A percentile compares a stretch with the other conserved stretches of the same genome.
Conservation (phyloP, 2,797 vertebrate species). For the Chrosomus eos region DNA sequence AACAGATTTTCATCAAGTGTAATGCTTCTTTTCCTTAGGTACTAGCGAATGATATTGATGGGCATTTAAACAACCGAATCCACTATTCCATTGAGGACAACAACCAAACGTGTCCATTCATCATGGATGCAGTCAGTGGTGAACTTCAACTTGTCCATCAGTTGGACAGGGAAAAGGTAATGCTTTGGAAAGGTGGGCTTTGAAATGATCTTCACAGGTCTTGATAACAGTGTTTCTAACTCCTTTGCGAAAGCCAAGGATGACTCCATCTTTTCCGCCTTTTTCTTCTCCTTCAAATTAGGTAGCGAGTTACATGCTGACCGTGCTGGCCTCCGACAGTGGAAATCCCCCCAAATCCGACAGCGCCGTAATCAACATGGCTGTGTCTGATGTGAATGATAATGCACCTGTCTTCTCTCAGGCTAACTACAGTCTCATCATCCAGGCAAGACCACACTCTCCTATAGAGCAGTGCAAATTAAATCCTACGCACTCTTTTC, state of each 20-base stretch:
- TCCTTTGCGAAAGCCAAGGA: slow-evolving; percentile 12
- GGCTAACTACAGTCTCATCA: slow-evolving; percentile 82
- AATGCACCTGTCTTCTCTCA: slow-evolving; percentile 84
- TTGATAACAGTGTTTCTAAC: slow-evolving; percentile 11
- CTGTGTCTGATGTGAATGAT: slow-evolving; percentile 87
- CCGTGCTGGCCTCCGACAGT: slow-evolving; percentile 81
- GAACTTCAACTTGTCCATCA: slow-evolving; percentile 81
- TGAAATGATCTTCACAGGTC: slow-evolving; percentile 15
- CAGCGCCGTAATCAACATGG: slow-evolving; percentile 81
- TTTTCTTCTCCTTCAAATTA: slow-evolving; percentile 61
- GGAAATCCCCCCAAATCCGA: slow-evolving; percentile 78
- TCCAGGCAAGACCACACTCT: slow-evolving; percentile 76
- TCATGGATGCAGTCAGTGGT: slow-evolving; percentile 79
- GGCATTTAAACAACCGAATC: slow-evolving; percentile 81
- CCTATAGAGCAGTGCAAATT: slow-evolving; percentile 13
- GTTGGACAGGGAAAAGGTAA: slow-evolving; percentile 85
- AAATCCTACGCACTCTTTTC: slow-evolving; percentile 9
- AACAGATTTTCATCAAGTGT: slow-evolving; percentile 11
- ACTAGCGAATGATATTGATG: slow-evolving; percentile 83
- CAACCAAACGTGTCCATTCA: slow-evolving; percentile 82
- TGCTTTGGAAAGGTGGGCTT: slow-evolving; percentile 34
- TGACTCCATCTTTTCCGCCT: not conserved
- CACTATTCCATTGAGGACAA: slow-evolving; percentile 80
- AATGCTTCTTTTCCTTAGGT: slow-evolving; percentile 70
- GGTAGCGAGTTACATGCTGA: slow-evolving; percentile 85